phyloP scores from a whole-genome alignment of 2,113 vertebrate species.

The Muntiacus reevesi region DNA sequence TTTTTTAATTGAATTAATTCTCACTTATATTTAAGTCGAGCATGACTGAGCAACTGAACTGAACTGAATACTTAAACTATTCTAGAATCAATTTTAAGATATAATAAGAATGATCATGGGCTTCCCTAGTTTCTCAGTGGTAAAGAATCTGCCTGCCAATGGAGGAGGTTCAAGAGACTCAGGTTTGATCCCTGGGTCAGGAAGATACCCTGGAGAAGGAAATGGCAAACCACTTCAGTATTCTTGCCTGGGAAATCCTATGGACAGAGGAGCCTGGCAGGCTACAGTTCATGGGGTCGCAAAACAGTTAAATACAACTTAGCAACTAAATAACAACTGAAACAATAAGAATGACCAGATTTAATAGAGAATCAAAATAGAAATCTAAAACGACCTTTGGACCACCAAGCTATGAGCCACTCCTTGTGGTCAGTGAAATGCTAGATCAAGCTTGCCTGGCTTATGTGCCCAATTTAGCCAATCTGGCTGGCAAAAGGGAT shows the following conservation, averaged over 20 bases:
- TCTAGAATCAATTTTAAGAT: background rate
- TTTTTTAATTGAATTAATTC: conserved; percentile 11
- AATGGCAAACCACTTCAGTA: background rate
- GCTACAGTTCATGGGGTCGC: background rate
- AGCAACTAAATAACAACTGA: background rate
- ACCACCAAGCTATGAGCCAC: background rate
- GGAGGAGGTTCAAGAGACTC: background rate
- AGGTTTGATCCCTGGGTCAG: background rate
- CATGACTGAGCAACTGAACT: too few species aligned
- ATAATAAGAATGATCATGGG: background rate
- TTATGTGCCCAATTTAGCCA: background rate
- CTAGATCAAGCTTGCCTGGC: background rate
- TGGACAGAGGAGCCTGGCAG: background rate
- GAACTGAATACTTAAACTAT: background rate
- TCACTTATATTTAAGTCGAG: background rate
- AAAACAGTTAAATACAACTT: background rate
- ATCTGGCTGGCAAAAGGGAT: background rate
- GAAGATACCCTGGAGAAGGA: background rate
- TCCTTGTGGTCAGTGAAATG: background rate
- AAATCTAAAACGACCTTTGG: background rate
- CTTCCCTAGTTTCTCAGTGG: background rate
- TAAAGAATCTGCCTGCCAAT: background rate
- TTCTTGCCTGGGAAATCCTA: background rate
- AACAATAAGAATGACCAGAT: background rate
- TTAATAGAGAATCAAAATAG: background rate